Conservation (phyloP, 1,140 invertebrate genomes). For the Pristionchus pacificus region DNA sequence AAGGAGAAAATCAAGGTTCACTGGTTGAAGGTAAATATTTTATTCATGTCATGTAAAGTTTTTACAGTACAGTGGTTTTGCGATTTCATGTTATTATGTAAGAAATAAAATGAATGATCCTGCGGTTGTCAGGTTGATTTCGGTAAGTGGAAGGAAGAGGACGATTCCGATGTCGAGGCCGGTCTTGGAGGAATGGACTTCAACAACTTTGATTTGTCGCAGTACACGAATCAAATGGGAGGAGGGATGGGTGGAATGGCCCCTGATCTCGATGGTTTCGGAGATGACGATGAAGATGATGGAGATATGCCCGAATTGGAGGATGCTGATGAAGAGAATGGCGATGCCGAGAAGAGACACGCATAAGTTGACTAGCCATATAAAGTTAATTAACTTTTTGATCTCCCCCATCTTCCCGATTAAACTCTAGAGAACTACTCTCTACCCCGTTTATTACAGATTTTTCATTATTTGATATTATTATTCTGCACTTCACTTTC, state of each 20-base stretch:
- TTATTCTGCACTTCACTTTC: too few relatives aligned
- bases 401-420: neutral
- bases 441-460: too few relatives aligned
- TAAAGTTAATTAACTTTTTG: neutral
- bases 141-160: slow-evolving; percentile 27
- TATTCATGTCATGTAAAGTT: too few relatives aligned
- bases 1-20: slow-evolving; percentile 18
- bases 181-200: neutral
- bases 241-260: slow-evolving; percentile 1
- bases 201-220: slow-evolving; percentile 13
- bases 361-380: neutral
- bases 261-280: slow-evolving; percentile 16
- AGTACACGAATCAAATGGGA: slow-evolving; percentile 20
- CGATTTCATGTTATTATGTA: neutral
- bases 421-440: too few relatives aligned
- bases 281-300: slow-evolving; percentile 19
- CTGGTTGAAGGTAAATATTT: slow-evolving; percentile 28
- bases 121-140: slow-evolving; percentile 13
- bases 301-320: slow-evolving; percentile 27
- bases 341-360: neutral
- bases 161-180: slow-evolving; percentile 17
- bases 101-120: too few relatives aligned
- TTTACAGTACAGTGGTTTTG: too few relatives aligned
- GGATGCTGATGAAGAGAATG: slow-evolving; percentile 3
- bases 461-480: too few relatives aligned